Evolutionary conservation across 2,888 invertebrate genomes (phyloP).

Genomic region (Sisyra terminalis): DNA sequence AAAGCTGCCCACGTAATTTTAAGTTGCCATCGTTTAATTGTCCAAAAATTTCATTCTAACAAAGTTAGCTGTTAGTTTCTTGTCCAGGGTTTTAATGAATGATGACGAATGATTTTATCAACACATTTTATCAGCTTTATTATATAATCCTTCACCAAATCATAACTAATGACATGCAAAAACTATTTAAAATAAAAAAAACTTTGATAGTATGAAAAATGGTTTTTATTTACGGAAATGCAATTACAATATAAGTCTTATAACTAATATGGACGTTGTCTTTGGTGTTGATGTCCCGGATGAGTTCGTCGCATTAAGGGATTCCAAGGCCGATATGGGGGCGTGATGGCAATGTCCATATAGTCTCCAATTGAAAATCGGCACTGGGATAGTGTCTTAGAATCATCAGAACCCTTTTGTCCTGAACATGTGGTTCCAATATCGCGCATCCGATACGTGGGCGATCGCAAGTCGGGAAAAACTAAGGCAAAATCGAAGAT

Average conservation of each 20-base stretch:
- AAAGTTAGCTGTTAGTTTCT: no score
- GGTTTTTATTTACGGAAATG: not conserved
- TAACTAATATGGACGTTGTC: slow-evolving; percentile 28
- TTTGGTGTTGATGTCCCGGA: slow-evolving; percentile 40
- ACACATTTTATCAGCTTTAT: no score
- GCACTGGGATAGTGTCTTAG: slow-evolving; percentile 70
- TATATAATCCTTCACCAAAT: no score
- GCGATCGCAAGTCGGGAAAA: slow-evolving; percentile 58
- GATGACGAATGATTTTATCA: no score
- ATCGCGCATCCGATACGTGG: slow-evolving; percentile 79
- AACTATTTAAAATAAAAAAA: slow-evolving; percentile 6
- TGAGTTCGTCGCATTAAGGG: slow-evolving; percentile 44
- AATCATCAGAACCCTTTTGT: slow-evolving; percentile 85
- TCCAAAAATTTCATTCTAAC: no score
- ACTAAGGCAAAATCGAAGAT: slow-evolving; percentile 93
- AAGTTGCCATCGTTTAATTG: no score
- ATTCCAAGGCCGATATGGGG: slow-evolving; percentile 62
- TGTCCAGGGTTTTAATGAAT: no score
- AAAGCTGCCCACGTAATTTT: no score
- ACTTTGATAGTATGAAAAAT: slow-evolving; percentile 3
- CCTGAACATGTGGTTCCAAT: slow-evolving; percentile 90
- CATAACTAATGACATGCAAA: slow-evolving; percentile 5
- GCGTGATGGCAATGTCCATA: slow-evolving; percentile 89
- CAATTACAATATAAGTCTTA: not conserved
- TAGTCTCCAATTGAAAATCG: slow-evolving; percentile 94